Percentiles rank a stretch among this genome's conserved stretches.
phyloP scores from a whole-genome alignment of 2,113 vertebrate genomes.

The Sarotherodon lohbergeri region DNA sequence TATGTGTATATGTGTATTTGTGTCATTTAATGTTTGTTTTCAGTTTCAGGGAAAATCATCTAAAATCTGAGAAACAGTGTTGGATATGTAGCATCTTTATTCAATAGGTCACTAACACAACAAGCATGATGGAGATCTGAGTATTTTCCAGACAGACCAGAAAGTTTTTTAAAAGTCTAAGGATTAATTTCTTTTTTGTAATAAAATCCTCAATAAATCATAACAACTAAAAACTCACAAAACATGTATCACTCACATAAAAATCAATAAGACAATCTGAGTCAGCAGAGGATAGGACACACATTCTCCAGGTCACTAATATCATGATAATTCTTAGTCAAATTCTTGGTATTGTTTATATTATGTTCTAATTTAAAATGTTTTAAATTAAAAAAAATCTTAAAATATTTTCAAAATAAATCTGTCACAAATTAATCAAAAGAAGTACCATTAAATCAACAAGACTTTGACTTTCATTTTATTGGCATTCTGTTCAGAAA shows the following conservation, averaged over 20 bases:
- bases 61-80: neutral
- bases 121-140: neutral
- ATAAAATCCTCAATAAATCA: neutral
- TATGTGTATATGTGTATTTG: neutral
- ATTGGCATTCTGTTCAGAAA: neutral
- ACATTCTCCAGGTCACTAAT: neutral
- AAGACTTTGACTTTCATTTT: neutral
- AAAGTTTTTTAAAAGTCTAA: fast-evolving
- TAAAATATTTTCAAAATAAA: neutral
- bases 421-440: neutral
- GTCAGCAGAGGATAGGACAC: neutral
- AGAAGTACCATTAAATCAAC: neutral
- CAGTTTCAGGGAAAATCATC: neutral
- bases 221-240: neutral
- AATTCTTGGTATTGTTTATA: neutral
- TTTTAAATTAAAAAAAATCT: neutral
- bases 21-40: neutral
- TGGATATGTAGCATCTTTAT: neutral
- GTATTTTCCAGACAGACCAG: neutral
- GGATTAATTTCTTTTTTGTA: neutral
- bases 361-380: neutral
- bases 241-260: neutral
- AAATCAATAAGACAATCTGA: neutral
- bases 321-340: neutral
- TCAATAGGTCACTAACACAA: neutral